A percentile compares a stretch with the other conserved stretches of the same genome.
phyloP scores from a whole-genome alignment of 2,113 vertebrate genomes.

The Meriones unguiculatus region DNA sequence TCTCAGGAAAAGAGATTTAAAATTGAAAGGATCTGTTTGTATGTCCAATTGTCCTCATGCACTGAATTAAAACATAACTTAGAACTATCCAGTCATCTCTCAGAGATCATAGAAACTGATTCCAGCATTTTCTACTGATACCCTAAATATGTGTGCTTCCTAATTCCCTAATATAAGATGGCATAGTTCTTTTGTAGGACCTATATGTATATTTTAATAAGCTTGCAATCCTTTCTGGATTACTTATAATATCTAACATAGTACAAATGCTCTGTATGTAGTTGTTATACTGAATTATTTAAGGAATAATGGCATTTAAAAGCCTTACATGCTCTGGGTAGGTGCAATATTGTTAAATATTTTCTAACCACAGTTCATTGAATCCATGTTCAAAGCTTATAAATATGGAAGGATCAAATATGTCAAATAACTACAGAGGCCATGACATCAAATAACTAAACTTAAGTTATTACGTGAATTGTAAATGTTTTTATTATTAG shows the following conservation, averaged over 20 bases:
- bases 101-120: neutral
- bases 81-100: neutral
- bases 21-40: neutral
- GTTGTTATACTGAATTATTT: neutral
- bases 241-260: neutral
- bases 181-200: neutral
- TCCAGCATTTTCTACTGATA: neutral
- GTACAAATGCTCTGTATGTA: neutral
- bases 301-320: neutral
- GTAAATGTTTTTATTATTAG: neutral
- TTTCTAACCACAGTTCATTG: neutral
- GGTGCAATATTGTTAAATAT: neutral
- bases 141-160: neutral
- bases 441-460: neutral
- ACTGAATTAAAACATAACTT: slow-evolving; percentile 17
- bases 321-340: neutral
- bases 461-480: neutral
- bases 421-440: neutral
- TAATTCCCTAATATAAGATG: neutral
- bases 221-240: neutral
- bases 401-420: neutral
- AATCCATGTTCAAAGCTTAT: neutral
- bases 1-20: neutral
- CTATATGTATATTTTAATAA: neutral
- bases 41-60: neutral